A percentile compares a stretch with the other conserved stretches of the same genome.
Evolutionary conservation across 2,888 invertebrate genomes (phyloP).

Genomic region (Entomobrya multifasciata): DNA sequence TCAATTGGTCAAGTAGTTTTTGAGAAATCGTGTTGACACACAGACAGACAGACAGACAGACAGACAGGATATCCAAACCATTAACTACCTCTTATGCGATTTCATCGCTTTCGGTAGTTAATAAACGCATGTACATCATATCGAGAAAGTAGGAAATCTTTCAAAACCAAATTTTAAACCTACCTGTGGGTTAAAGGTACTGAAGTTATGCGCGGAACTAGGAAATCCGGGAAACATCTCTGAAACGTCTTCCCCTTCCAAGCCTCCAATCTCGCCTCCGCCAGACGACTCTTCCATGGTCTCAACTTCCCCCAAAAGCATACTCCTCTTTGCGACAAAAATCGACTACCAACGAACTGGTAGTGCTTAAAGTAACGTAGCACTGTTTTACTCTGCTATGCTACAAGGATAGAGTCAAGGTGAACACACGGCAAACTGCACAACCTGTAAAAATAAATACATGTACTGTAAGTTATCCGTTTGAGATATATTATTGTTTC

Average conservation of each 20-base stretch:
- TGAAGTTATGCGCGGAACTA: conserved; percentile 34
- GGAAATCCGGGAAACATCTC: conserved; percentile 47
- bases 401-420: conserved; percentile 44
- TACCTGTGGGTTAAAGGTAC: conserved; percentile 54
- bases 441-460: conserved; percentile 19
- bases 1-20: no score
- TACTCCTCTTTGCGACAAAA: conserved; percentile 6
- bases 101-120: no score
- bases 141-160: no score
- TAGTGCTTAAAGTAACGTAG: background rate
- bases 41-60: no score
- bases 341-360: background rate
- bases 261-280: conserved; percentile 35
- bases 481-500: no score
- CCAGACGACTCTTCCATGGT: conserved; percentile 61
- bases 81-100: no score
- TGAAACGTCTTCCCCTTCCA: conserved; percentile 21
- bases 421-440: conserved; percentile 20
- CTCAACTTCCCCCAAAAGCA: conserved; percentile 63
- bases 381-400: no score
- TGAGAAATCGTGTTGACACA: no score
- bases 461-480: no score
- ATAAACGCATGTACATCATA: no score
- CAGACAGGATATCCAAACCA: no score
- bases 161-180: no score